phyloP scores from a whole-genome alignment of 2,113 vertebrate species.

The Prinia subflava region DNA sequence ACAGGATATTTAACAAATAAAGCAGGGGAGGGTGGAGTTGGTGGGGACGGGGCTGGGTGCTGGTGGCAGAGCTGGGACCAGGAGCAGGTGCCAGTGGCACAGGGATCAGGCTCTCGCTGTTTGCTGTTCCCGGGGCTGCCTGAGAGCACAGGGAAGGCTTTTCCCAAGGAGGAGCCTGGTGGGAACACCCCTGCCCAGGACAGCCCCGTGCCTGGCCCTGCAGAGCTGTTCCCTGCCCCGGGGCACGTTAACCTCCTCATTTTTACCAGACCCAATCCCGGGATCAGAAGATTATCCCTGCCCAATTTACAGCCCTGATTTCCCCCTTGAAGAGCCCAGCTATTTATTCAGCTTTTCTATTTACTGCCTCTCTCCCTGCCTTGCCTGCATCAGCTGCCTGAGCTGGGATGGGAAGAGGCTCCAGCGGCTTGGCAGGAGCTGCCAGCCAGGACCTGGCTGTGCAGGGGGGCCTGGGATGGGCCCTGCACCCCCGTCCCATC shows the following conservation, averaged over 20 bases:
- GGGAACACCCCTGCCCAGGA: background rate
- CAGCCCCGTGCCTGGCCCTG: background rate
- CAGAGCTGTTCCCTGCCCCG: accelerated
- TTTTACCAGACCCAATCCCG: background rate
- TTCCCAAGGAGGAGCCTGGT: accelerated
- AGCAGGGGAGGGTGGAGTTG: background rate
- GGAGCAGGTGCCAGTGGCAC: accelerated
- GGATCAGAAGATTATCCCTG: background rate
- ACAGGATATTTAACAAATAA: constrained; percentile 67
- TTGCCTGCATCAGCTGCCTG: background rate
- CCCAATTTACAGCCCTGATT: background rate
- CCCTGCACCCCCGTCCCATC: background rate
- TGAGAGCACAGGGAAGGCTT: background rate
- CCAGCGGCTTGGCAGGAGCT: accelerated
- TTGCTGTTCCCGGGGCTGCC: background rate
- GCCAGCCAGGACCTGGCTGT: accelerated
- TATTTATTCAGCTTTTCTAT: background rate
- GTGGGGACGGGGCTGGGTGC: background rate
- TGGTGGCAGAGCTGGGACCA: background rate
- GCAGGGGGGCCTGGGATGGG: background rate
- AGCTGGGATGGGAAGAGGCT: background rate
- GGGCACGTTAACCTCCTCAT: accelerated
- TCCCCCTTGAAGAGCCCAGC: background rate
- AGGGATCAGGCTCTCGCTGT: accelerated
- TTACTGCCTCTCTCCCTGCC: background rate